Evolutionary conservation across 2,113 vertebrate species (phyloP), one percentile per base, ranked within the genome.

Genomic region (Mormyrus lacerda): DNA sequence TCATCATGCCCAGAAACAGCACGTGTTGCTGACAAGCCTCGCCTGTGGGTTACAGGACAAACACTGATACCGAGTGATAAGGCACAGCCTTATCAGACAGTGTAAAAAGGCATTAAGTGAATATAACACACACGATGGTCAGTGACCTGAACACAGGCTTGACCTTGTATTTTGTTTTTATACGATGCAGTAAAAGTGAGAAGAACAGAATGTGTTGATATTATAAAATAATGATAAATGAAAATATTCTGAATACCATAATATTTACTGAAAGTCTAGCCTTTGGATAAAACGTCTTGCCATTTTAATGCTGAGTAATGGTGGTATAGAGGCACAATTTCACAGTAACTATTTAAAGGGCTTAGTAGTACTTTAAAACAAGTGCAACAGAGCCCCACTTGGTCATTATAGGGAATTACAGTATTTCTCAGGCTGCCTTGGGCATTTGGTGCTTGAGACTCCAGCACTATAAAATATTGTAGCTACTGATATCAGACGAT

Each of bases 341-440:
- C 79, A 45, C 79, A 83, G 10, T 83, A 83, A 83, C 42, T 45
- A 47, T 83, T 47, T 47, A 47, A 42, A 83, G 79, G 31, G 27
- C 21, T 76, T 45, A 82, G 3, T 48, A 61, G 50, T 45, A 4
- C 13, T 44, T 4, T 35, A 89, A 45, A 85, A 85, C 51, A 89
- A 84, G 88, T 58, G 35, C 88, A 89, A 84, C 21, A 53, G 88
- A 44, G 76, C 76, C 88, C 76, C 39, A 50, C 82, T 82, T 58
- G 88, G 73, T 65, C 42, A 84, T 44, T 84, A 10, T 17, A 15
- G 9, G 21, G 51, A 89, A 84, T 42, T 85, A 58, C 79, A 85
- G 48, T 27, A 82, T 24, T n/a, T 53, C 61, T 24, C 21, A 31
- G 35, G 65, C 11, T 73, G 27, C 15, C 65, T 73, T 35, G 65